Base-by-base conservation (phyloP, 2,797 vertebrate genomes). In the Molothrus ater region DNA sequence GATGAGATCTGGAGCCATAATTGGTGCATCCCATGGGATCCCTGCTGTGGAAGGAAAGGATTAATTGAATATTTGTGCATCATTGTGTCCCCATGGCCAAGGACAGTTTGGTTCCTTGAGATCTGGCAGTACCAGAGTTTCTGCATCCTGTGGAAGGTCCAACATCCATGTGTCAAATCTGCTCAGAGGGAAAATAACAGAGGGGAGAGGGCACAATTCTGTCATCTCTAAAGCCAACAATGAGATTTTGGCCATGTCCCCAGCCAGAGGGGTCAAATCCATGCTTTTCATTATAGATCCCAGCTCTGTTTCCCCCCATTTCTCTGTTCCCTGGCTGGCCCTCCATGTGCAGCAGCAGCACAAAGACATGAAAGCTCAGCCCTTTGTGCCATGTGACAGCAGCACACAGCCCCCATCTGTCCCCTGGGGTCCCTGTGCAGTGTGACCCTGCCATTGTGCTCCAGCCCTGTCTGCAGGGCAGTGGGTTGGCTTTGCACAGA, bases 321-420 rank as follows among this genome's bases (percentile, higher is more conserved):
- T 73, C 34, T 85, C 25, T 28, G 14, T 45, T 83, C 47, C 74
- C 45, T 92, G 80, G 17, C 42, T 1, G 11, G 54, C 31, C 88
- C 51, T 28, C 19, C n/a, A 28, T 10, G 54, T 84, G 56, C 91
- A 93, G 79, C 60, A 20, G 3, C 90, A 48, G 29, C 17, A 73
- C 61, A 86, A 92, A 78, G 80, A 25, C 68, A 73, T 54, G 75
- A 83, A 64, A 88, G 66, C 7, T 0, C 29, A 48, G 64, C 42
- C 80, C 76, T 95, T 84, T 84, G 89, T 88, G 72, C 48, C 70
- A 63, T 71, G 34, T 86, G 84, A 93, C 86, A 92, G 71, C 66
- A 92, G 24, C 63, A 61, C 40, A n/a, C 38, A 54, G 82, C 34
- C 29, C 15, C 22, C 28, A 18, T 74, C 74, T 71, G 66, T 80